Percentiles rank a stretch among this genome's conserved stretches.
Evolutionary conservation across 2,888 invertebrate genomes (phyloP).

Genomic region (Rotaria macrura): DNA sequence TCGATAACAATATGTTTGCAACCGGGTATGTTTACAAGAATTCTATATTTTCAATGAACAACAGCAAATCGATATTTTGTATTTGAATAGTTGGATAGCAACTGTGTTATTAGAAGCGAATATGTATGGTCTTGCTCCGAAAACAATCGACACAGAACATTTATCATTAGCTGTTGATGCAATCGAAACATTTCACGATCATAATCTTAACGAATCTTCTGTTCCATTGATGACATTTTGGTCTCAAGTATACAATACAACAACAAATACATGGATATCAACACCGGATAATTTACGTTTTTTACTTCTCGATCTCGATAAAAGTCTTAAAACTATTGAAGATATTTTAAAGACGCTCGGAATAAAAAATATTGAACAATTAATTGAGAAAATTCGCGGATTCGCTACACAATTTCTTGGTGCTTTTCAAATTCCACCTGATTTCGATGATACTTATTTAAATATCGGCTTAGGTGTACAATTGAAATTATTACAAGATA

Average conservation of each 20-base stretch:
- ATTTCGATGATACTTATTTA: slow-evolving; percentile 44
- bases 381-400: slow-evolving; percentile 22
- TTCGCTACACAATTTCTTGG: slow-evolving; percentile 33
- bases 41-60: not conserved
- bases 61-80: not conserved
- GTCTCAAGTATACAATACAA: slow-evolving; percentile 40
- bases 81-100: slow-evolving; percentile 38
- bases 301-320: slow-evolving; percentile 36
- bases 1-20: slow-evolving; percentile 44
- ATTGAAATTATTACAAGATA: slow-evolving; percentile 37
- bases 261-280: slow-evolving; percentile 37
- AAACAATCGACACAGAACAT: slow-evolving; percentile 36
- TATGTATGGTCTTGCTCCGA: slow-evolving; percentile 37
- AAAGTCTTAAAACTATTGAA: slow-evolving; percentile 36
- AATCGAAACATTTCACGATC: slow-evolving; percentile 38
- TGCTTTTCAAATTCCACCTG: slow-evolving; percentile 42
- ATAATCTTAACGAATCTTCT: slow-evolving; percentile 38
- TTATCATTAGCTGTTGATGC: slow-evolving; percentile 33
- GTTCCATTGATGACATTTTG: slow-evolving; percentile 41
- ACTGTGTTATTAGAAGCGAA: slow-evolving; percentile 39
- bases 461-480: slow-evolving; percentile 42
- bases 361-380: slow-evolving; percentile 23
- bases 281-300: slow-evolving; percentile 38
- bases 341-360: slow-evolving; percentile 37
- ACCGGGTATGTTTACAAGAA: slow-evolving; percentile 35